Evolutionary conservation across 2,113 vertebrate species (phyloP).

Genomic region (Bettongia penicillata): DNA sequence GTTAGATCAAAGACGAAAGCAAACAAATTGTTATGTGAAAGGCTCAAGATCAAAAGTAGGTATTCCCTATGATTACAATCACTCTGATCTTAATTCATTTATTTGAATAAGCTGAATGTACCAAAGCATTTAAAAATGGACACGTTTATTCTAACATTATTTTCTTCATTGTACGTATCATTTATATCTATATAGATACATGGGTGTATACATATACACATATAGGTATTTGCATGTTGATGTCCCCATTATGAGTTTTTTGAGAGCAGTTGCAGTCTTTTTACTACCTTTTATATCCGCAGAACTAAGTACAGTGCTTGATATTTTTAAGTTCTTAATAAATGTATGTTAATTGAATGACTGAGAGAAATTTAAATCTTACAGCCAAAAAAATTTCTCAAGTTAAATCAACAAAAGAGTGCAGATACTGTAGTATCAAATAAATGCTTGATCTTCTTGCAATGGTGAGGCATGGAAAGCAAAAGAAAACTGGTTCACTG

Average conservation of each 20-base stretch:
- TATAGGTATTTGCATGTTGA: neutral
- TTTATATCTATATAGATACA: neutral
- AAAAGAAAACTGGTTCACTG: neutral
- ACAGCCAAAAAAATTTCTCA: neutral
- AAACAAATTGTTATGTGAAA: neutral
- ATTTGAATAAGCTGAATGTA: neutral
- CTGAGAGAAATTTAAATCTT: neutral
- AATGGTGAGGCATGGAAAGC: neutral
- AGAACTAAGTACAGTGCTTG: neutral
- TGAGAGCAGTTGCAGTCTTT: neutral
- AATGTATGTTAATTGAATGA: neutral
- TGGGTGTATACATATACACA: neutral
- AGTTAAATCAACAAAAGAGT: neutral
- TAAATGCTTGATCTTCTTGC: neutral
- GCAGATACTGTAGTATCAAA: neutral
- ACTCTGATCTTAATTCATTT: neutral
- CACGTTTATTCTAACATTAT: neutral
- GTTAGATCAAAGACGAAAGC: neutral
- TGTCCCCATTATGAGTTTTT: neutral
- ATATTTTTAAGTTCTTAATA: neutral
- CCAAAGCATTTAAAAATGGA: neutral
- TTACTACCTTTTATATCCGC: neutral
- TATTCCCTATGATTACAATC: neutral
- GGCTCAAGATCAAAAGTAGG: neutral
- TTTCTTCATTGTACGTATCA: neutral